Evolutionary conservation across 2,888 invertebrate species (phyloP).

Genomic region (Athripsodes cinereus): DNA sequence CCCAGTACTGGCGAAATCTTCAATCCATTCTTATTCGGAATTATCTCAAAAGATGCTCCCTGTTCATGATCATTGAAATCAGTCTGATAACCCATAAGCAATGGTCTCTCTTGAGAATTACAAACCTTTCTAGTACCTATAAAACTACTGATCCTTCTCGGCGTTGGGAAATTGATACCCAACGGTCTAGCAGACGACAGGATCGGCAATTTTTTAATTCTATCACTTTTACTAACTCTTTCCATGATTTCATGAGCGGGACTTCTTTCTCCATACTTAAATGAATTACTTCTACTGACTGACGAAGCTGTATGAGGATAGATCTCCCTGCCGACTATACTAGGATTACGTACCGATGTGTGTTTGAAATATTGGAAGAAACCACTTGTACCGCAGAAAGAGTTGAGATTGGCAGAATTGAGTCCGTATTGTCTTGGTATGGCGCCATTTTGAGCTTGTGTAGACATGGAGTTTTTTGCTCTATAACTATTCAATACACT

Average conservation of each 20-base stretch:
- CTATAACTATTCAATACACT: constrained; percentile 15
- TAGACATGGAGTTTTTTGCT: constrained; percentile 5
- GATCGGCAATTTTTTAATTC: constrained; percentile 43
- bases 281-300: constrained; percentile 13
- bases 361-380: constrained; percentile 21
- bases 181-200: constrained; percentile 47
- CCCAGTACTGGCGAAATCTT: constrained; percentile 47
- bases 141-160: constrained; percentile 37
- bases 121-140: constrained; percentile 37
- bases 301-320: not conserved
- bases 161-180: constrained; percentile 39
- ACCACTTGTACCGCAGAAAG: constrained; percentile 21
- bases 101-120: constrained; percentile 42
- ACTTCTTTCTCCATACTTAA: constrained; percentile 26
- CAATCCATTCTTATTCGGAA: constrained; percentile 49
- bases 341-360: constrained; percentile 10
- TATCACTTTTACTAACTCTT: constrained; percentile 18
- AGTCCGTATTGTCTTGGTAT: constrained; percentile 18
- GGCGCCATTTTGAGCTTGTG: constrained; percentile 6
- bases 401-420: constrained; percentile 25
- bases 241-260: constrained; percentile 16
- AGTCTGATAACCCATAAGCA: constrained; percentile 32
- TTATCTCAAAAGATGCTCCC: constrained; percentile 44
- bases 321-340: not conserved
- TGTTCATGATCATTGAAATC: constrained; percentile 29